phyloP scores from a whole-genome alignment of 2,113 vertebrate genomes.

The Okapia johnstoni region DNA sequence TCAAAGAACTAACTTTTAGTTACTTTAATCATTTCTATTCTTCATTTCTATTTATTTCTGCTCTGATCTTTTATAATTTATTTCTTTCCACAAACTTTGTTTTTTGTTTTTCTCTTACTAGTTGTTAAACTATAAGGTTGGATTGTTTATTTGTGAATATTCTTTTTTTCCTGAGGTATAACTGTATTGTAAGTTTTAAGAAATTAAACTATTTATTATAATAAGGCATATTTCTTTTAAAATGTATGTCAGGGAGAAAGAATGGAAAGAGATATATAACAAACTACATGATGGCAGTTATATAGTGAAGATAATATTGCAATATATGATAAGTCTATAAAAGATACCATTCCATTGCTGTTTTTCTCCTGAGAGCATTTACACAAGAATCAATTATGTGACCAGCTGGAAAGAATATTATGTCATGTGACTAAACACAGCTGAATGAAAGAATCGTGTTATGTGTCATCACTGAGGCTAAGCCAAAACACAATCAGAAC shows the following conservation, averaged over 20 bases:
- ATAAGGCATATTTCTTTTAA: background rate
- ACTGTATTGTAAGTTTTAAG: background rate
- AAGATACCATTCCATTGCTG: background rate
- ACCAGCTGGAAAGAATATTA: background rate
- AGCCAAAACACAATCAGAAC: too few species aligned
- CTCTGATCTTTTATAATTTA: background rate
- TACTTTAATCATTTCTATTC: background rate
- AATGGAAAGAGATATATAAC: background rate
- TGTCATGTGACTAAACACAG: too few species aligned
- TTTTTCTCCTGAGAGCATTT: background rate
- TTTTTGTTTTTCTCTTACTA: background rate
- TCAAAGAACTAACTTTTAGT: background rate
- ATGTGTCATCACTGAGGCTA: too few species aligned
- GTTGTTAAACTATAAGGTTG: background rate
- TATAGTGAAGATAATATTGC: background rate
- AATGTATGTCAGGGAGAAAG: background rate
- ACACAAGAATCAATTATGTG: background rate
- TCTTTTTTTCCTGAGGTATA: background rate
- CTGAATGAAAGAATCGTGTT: background rate
- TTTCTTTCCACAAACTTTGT: background rate
- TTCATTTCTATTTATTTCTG: background rate
- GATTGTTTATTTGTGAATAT: background rate
- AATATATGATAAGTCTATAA: background rate
- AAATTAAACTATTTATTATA: background rate
- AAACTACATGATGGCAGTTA: background rate